These are phyloP conservation scores for Battus philenor DNA, from an alignment of 1,140 invertebrate species.

Conservation along the genomic window DNA sequence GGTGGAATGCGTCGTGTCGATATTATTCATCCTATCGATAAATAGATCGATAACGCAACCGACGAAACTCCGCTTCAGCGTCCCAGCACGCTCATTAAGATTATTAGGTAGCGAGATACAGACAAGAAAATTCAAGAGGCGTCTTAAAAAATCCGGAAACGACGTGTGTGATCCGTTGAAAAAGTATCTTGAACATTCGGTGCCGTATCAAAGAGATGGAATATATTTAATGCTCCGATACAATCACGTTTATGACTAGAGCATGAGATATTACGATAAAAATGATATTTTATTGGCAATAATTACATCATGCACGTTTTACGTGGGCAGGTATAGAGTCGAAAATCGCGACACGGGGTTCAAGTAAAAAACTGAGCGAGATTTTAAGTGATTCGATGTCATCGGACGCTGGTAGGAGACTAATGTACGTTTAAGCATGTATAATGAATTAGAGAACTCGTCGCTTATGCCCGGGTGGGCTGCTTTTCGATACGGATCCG, in stretches of 20 bases:
- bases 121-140: conserved; percentile 13
- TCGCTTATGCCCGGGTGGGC: conserved; percentile 53
- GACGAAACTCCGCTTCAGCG: neutral
- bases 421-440: conserved; percentile 54
- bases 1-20: conserved; percentile 7
- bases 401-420: conserved; percentile 23
- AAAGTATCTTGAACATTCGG: conserved; percentile 19
- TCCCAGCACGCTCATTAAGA: conserved; percentile 10
- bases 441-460: conserved; percentile 63
- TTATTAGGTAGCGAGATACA: conserved; percentile 13
- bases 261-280: conserved; percentile 44
- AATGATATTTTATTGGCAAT: conserved; percentile 41
- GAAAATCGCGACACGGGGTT: neutral
- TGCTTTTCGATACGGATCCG: conserved; percentile 44
- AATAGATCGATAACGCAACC: conserved; percentile 4
- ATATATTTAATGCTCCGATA: conserved; percentile 37
- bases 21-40: conserved; percentile 7
- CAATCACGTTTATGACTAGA: conserved; percentile 37
- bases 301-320: conserved; percentile 19
- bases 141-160: conserved; percentile 36
- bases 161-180: conserved; percentile 46
- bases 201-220: conserved; percentile 28
- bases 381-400: conserved; percentile 18
- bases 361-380: neutral
- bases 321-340: neutral